Evolutionary conservation across 2,888 invertebrate species (phyloP).

Genomic region (Tuta absoluta): DNA sequence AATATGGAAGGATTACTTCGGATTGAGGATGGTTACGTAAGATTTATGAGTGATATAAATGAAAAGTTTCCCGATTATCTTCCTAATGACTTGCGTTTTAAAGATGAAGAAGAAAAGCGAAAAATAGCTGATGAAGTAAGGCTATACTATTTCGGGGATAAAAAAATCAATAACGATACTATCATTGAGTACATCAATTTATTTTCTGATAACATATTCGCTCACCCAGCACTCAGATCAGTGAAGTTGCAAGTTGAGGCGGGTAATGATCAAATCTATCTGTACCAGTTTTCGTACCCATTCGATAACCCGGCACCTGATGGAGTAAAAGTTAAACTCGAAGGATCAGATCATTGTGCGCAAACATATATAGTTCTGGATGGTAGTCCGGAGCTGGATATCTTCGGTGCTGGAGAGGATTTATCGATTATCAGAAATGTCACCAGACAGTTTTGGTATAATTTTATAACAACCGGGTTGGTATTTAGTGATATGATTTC

Average conservation of each 20-base stretch:
- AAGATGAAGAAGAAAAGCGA: conserved; percentile 44
- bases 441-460: conserved; percentile 1
- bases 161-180: conserved; percentile 41
- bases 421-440: not conserved
- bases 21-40: conserved; percentile 39
- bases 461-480: conserved; percentile 17
- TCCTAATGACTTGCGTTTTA: conserved; percentile 52
- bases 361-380: conserved; percentile 26
- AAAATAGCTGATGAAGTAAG: conserved; percentile 45
- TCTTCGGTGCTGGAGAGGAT: no score
- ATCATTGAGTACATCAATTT: conserved; percentile 49
- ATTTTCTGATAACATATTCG: conserved; percentile 57
- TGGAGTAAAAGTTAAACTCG: conserved; percentile 17
- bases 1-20: conserved; percentile 55
- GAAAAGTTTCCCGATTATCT: conserved; percentile 54
- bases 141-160: conserved; percentile 51
- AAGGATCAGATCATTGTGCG: conserved; percentile 22
- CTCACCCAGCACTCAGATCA: conserved; percentile 39
- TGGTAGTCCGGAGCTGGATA: no score
- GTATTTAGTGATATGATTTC: not conserved
- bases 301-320: not conserved
- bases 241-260: conserved; percentile 36
- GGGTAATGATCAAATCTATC: conserved; percentile 45
- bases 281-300: conserved; percentile 46
- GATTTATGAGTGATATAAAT: conserved; percentile 46